Conservation (phyloP, 2,797 vertebrate genomes). For the Erethizon dorsatum region DNA sequence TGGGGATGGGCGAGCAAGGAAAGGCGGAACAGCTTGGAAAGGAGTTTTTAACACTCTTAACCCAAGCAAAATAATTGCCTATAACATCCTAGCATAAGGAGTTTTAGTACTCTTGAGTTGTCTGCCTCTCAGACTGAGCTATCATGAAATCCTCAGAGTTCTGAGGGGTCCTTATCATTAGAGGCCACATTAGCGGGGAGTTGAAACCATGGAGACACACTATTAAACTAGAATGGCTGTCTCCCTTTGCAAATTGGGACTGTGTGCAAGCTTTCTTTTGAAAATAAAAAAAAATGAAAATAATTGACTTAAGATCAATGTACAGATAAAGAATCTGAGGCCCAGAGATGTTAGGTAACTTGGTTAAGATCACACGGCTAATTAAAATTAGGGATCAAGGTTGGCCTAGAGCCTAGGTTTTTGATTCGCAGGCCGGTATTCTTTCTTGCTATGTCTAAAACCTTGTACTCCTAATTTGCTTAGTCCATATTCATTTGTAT, state of each 20-base stretch:
- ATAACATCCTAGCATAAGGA: background rate
- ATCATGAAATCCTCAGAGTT: background rate
- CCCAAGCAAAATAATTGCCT: background rate
- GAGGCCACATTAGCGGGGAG: background rate
- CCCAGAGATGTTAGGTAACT: conserved; percentile 37
- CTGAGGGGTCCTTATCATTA: background rate
- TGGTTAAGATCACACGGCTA: background rate
- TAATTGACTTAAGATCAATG: background rate
- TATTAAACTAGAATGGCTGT: background rate
- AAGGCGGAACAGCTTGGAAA: background rate
- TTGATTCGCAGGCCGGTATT: background rate
- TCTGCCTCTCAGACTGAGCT: background rate
- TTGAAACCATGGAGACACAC: background rate
- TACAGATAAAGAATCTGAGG: background rate
- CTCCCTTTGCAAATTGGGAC: conserved; percentile 36
- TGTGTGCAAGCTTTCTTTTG: conserved; percentile 20
- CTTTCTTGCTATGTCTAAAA: background rate
- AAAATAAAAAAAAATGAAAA: background rate
- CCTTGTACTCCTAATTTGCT: background rate
- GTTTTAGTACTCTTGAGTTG: background rate
- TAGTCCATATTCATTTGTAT: background rate
- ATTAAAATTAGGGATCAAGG: conserved; percentile 23
- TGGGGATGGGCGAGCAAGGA: background rate
- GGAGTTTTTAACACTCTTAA: background rate
- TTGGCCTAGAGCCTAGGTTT: background rate